Base-by-base conservation (phyloP, 2,113 vertebrate species). In the Psittacara wagleri region DNA sequence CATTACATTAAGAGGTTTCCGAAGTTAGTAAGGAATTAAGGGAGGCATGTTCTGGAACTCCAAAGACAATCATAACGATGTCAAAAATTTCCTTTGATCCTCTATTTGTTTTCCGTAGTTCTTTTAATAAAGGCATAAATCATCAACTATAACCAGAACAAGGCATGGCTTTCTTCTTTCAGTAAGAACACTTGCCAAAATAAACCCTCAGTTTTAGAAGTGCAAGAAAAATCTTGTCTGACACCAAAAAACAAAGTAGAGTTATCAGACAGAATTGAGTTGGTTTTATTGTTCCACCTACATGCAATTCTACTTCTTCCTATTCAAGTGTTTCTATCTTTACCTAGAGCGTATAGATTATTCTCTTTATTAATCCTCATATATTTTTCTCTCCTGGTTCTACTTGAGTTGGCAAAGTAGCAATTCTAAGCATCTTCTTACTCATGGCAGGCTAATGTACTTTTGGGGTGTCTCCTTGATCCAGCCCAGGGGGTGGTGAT, bases 31-130 rank as follows among this genome's bases (percentile, higher is more conserved):
- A 7, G 37, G 69, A 94, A 94, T 96, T 88, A 78, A 90, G 61
- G 75, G 68, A 81, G 51, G 22, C 69, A 27, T 35, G 23, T 68
- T 94, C 76, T 94, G 55, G 66, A 94, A 82, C 43, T 91, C 92
- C 9, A 20, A 94, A 91, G 29, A 90, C 86, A 86, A 41, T 93
- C 86, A 73, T 86, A 63, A 70, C 77, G 64, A 86, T 0, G 52
- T 88, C 43, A 70, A 43, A 86, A 64, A 78, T 94, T 86, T 86
- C n/a, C 80, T 95, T 95, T 95, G 86, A 95, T 96, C 80, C 92
- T 20, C 43, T 86, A 7, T 92, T 90, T 94, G n/a, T 92, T 88
- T 97, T 93, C 68, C 10, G 6, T 70, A 49, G 13, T 46, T 92
- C 49, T 23, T 86, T 81, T 61, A 62, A 33, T 70, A 74, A 93